Evolutionary conservation across 2,113 vertebrate species (phyloP).

Genomic region (Lasiurus cinereus): DNA sequence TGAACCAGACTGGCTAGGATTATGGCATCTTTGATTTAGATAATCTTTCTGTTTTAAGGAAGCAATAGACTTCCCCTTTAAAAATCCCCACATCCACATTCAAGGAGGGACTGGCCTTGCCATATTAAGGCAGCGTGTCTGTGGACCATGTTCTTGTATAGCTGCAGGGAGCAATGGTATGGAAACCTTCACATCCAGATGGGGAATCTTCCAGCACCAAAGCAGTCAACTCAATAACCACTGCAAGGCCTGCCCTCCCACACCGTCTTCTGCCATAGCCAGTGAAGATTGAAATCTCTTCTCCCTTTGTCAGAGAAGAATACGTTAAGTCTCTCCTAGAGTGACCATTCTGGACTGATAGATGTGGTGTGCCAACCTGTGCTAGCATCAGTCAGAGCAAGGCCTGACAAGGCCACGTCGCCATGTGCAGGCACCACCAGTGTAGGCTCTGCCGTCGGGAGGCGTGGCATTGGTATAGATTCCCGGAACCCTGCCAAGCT

Average conservation of each 20-base stretch:
- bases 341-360: background rate
- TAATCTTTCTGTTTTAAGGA: background rate
- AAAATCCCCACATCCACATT: too few relatives aligned
- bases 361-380: too few relatives aligned
- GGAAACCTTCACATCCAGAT: background rate
- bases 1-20: too few relatives aligned
- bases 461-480: background rate
- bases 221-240: background rate
- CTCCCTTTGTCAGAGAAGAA: background rate
- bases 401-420: background rate
- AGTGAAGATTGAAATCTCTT: background rate
- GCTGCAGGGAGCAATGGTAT: background rate
- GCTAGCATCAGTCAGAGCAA: background rate
- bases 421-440: background rate
- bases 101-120: background rate
- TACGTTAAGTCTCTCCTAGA: background rate
- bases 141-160: background rate
- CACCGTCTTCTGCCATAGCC: background rate
- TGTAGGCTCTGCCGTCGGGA: background rate
- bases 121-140: fast-evolving
- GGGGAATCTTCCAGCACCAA: background rate
- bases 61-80: background rate
- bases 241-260: background rate
- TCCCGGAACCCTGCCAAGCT: background rate
- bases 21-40: background rate